phyloP scores from a whole-genome alignment of 2,797 vertebrate genomes.

The Enteromius mattozi region DNA sequence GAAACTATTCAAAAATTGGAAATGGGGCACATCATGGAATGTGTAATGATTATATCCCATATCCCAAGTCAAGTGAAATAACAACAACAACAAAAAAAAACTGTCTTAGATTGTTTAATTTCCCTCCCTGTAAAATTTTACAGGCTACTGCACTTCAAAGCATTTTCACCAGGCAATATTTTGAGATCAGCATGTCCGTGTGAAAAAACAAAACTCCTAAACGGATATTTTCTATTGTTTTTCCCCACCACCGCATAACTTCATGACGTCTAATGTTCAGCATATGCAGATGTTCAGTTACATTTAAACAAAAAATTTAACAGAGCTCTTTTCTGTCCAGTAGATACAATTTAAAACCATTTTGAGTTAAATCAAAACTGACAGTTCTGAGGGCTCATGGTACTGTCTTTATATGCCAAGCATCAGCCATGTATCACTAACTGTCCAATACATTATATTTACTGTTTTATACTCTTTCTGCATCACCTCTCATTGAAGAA shows the following conservation, averaged over 20 bases:
- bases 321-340: neutral
- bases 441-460: neutral
- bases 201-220: neutral
- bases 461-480: neutral
- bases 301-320: neutral
- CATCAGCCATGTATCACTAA: neutral
- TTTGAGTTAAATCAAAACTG: neutral
- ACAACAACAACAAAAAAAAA: no score
- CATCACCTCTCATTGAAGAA: neutral
- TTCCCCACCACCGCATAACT: neutral
- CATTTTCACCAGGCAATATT: neutral
- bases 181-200: neutral
- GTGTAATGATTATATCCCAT: neutral
- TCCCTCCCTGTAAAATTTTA: neutral
- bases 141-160: neutral
- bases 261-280: neutral
- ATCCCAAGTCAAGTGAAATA: neutral
- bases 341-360: neutral
- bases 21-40: no score
- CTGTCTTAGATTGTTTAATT: neutral
- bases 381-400: neutral
- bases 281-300: neutral
- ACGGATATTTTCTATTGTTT: neutral
- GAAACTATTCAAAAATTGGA: neutral
- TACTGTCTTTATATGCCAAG: neutral